A percentile compares a stretch with the other conserved stretches of the same genome.
Evolutionary conservation across 1,140 invertebrate genomes (phyloP).

Genomic region (Hylaeus volcanicus): DNA sequence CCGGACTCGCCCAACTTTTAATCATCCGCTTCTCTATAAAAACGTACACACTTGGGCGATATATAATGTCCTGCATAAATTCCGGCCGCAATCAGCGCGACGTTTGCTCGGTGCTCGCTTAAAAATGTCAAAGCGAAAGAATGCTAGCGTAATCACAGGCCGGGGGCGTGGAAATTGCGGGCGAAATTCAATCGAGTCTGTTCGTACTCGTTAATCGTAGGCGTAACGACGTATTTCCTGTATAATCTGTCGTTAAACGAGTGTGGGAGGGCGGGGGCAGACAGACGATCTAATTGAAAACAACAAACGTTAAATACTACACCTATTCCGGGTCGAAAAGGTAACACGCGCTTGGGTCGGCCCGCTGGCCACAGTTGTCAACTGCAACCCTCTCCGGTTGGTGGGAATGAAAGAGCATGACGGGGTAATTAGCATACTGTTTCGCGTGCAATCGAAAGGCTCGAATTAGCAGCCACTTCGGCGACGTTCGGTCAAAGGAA

Average conservation of each 20-base stretch:
- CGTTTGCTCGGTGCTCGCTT: background rate
- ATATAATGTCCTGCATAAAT: background rate
- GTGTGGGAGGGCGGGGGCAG: background rate
- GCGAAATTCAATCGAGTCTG: constrained; percentile 8
- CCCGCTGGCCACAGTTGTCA: constrained; percentile 17
- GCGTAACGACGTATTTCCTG: background rate
- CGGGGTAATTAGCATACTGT: constrained; percentile 32
- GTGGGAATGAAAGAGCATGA: background rate
- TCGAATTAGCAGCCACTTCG: background rate
- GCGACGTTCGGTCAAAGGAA: constrained; percentile 1
- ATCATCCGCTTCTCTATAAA: background rate
- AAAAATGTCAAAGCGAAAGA: background rate
- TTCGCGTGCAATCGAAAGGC: constrained; percentile 4
- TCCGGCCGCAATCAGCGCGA: background rate
- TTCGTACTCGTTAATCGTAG: constrained; percentile 30
- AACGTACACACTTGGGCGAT: background rate
- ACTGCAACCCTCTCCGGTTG: constrained; percentile 12
- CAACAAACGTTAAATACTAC: constrained; percentile 38
- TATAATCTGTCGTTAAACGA: background rate
- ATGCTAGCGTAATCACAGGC: background rate
- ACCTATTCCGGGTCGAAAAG: constrained; percentile 10
- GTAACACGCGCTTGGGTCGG: background rate
- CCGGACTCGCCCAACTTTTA: background rate
- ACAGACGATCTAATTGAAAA: constrained; percentile 36
- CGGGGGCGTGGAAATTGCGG: background rate